Conservation (phyloP, 2,113 vertebrate genomes). For the Emydura subglobosa region DNA sequence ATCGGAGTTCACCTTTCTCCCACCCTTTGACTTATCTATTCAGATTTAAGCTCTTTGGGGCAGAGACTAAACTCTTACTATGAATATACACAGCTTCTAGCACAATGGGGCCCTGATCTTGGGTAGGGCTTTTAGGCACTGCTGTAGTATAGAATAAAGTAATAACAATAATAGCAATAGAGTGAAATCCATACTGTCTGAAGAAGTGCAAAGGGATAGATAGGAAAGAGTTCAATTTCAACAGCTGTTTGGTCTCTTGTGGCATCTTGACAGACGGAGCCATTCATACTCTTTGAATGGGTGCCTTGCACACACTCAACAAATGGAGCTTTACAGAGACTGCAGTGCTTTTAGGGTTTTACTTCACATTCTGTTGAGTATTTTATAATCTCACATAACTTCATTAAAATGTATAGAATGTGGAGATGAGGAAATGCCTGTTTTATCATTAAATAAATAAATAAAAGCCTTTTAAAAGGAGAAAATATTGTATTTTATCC, state of each 20-base stretch:
- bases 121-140: neutral
- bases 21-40: neutral
- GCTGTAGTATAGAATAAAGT: neutral
- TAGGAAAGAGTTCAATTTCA: neutral
- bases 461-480: neutral
- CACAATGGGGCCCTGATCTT: neutral
- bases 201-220: neutral
- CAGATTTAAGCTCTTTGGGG: neutral
- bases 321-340: neutral
- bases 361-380: constrained; percentile 13
- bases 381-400: neutral
- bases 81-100: neutral
- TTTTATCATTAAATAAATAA: neutral
- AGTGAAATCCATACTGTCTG: neutral
- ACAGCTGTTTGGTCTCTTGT: neutral
- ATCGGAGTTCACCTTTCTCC: neutral
- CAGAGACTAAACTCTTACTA: neutral
- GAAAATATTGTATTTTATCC: neutral
- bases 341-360: constrained; percentile 10
- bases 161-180: neutral
- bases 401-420: constrained; percentile 21
- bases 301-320: neutral
- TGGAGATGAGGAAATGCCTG: neutral
- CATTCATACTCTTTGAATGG: neutral
- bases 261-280: neutral